Conservation (phyloP, 2,888 invertebrate species). For the Pandemis corylana region DNA sequence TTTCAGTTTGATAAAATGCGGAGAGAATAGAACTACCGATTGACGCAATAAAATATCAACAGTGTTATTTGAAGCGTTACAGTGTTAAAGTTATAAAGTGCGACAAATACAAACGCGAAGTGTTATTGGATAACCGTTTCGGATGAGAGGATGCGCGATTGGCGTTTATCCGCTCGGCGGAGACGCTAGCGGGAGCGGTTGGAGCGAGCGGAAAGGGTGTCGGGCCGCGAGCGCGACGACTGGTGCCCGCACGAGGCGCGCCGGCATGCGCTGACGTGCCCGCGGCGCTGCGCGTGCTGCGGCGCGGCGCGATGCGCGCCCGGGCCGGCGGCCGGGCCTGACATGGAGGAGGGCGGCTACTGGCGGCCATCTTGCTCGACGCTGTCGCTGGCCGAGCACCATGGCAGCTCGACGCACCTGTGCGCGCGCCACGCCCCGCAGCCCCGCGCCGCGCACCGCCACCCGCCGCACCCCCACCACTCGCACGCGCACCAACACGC, state of each 20-base stretch:
- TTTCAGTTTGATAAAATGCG: constrained; percentile 46
- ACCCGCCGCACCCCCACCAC: constrained; percentile 66
- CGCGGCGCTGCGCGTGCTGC: constrained; percentile 82
- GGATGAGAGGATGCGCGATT: constrained; percentile 78
- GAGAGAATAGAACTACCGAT: constrained; percentile 52
- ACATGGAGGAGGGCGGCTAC: constrained; percentile 82
- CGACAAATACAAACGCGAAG: constrained; percentile 49
- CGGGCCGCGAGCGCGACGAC: constrained; percentile 83
- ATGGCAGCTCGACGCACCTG: constrained; percentile 77
- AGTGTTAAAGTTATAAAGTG: constrained; percentile 44
- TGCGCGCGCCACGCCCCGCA: constrained; percentile 79
- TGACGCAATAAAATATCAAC: constrained; percentile 45
- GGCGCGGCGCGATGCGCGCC: constrained; percentile 83
- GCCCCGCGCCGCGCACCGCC: constrained; percentile 74
- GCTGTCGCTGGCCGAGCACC: constrained; percentile 80
- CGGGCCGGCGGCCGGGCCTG: constrained; percentile 60
- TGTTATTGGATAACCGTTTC: constrained; percentile 54
- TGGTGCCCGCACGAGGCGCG: constrained; percentile 84
- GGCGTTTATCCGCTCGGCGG: constrained; percentile 69
- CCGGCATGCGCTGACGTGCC: constrained; percentile 83
- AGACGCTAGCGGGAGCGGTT: constrained; percentile 70
- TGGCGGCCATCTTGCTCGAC: constrained; percentile 83
- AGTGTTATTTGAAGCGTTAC: constrained; percentile 43
- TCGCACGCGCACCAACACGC: constrained; percentile 65
- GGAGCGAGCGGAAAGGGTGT: constrained; percentile 78